Evolutionary conservation across 2,888 invertebrate genomes (phyloP).

Genomic region (Crematogaster levior): DNA sequence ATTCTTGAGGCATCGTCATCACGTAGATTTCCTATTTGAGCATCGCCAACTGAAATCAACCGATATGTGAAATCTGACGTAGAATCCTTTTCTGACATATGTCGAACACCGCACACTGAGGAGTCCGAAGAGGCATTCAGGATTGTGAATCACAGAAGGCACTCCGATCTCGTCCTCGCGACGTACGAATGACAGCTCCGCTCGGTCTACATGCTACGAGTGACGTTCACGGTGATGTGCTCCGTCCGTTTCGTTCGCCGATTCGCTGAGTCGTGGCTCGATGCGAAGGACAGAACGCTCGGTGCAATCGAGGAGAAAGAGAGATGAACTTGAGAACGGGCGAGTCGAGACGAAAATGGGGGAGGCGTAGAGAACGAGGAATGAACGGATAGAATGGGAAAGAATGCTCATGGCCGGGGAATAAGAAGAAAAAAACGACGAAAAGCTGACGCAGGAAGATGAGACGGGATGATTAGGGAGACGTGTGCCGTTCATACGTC

Average conservation of each 20-base stretch:
- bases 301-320: constrained; percentile 43
- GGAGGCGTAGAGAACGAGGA: constrained; percentile 40
- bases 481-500: constrained; percentile 29
- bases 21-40: not conserved
- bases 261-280: constrained; percentile 50
- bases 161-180: constrained; percentile 21
- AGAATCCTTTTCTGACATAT: constrained; percentile 10
- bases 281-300: constrained; percentile 52
- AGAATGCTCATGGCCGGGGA: constrained; percentile 18
- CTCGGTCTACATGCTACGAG: constrained; percentile 71
- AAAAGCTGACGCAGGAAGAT: not conserved
- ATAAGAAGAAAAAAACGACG: not conserved
- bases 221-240: constrained; percentile 70
- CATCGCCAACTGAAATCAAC: constrained; percentile 48
- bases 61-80: constrained; percentile 46
- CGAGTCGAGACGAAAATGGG: constrained; percentile 28
- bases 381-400: constrained; percentile 52
- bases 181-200: constrained; percentile 69
- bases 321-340: constrained; percentile 50
- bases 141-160: constrained; percentile 39
- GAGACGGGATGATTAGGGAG: constrained; percentile 12
- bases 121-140: constrained; percentile 13
- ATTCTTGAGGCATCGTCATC: not conserved
- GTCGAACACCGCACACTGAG: constrained; percentile 40
- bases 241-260: constrained; percentile 55